Evolutionary conservation across 2,113 vertebrate genomes (phyloP).

Genomic region (Psilopogon haemacephalus): DNA sequence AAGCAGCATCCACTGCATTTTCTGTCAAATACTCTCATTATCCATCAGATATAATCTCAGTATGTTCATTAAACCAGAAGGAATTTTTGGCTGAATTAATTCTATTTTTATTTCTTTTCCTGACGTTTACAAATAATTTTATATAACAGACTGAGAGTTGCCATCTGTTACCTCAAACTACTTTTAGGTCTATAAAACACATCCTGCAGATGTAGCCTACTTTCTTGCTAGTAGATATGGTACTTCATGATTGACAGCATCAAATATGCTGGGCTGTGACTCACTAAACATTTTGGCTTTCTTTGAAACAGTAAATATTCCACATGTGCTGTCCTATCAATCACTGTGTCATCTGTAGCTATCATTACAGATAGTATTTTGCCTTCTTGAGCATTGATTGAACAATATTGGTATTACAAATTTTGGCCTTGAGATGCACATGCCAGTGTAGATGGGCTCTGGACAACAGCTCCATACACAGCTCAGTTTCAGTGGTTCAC

Average conservation of each 20-base stretch:
- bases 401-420: slow-evolving; percentile 1
- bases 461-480: not conserved
- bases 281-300: slow-evolving; percentile 6
- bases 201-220: slow-evolving; percentile 54
- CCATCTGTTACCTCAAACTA: slow-evolving; percentile 67
- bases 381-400: not conserved
- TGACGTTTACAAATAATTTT: slow-evolving; percentile 71
- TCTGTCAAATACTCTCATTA: not conserved
- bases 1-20: not conserved
- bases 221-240: slow-evolving; percentile 21
- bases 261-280: slow-evolving; percentile 6
- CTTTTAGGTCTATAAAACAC: slow-evolving; percentile 60
- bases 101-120: slow-evolving; percentile 59
- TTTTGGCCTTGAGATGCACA: not conserved
- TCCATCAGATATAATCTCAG: slow-evolving; percentile 1
- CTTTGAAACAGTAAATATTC: slow-evolving; percentile 13
- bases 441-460: not conserved
- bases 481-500: not conserved
- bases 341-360: not conserved
- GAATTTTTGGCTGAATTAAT: slow-evolving; percentile 53
- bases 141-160: slow-evolving; percentile 24
- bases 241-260: slow-evolving; percentile 8
- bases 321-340: not conserved
- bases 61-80: slow-evolving; percentile 36
- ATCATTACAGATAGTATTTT: not conserved